These are phyloP conservation scores for Colletes gigas DNA, from an alignment of 1,140 invertebrate genomes.

Conservation along the genomic window DNA sequence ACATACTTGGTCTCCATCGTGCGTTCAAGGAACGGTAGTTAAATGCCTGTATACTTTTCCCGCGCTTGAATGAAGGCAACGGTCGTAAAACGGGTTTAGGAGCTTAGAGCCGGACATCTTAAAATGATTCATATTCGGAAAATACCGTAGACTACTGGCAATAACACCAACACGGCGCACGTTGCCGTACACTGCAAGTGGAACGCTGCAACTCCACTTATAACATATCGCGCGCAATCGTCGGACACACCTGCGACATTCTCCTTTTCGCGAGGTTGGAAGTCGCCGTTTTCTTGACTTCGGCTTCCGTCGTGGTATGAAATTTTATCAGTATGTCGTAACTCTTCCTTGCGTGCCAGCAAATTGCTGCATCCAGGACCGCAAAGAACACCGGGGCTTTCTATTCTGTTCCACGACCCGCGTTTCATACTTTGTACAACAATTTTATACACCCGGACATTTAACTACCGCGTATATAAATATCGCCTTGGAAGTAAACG, in stretches of 20 bases:
- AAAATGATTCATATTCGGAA: background rate
- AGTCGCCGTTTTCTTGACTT: background rate
- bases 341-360: background rate
- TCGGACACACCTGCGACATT: constrained; percentile 2
- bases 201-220: background rate
- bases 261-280: background rate
- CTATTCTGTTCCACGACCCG: no score
- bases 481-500: no score
- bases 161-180: background rate
- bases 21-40: no score
- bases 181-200: background rate
- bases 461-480: no score
- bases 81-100: background rate
- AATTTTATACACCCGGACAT: no score
- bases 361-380: no score
- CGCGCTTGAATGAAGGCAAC: background rate
- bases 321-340: background rate
- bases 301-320: background rate
- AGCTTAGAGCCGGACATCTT: background rate
- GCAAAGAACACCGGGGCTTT: no score
- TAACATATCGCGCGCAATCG: background rate
- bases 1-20: no score
- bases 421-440: no score
- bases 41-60: no score
- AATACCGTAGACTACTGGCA: background rate